Evolutionary conservation across 1,140 invertebrate genomes (phyloP).

Genomic region (Zaprionus lachaisei): DNA sequence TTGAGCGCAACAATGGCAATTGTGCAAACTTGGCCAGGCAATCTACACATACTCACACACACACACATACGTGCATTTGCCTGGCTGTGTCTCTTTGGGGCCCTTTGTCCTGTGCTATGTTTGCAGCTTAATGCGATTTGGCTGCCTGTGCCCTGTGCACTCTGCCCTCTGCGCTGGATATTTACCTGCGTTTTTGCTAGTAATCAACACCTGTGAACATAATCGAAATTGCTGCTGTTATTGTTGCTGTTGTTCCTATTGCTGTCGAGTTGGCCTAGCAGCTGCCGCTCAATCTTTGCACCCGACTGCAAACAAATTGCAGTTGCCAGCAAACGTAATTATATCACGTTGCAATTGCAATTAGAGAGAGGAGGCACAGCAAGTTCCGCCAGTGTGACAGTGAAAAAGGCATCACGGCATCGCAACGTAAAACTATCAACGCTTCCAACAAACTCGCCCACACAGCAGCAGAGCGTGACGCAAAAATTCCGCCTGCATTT

Average conservation of each 20-base stretch:
- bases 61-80: not conserved
- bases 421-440: conserved; percentile 15
- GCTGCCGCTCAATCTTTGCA: conserved; percentile 45
- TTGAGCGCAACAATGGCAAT: conserved; percentile 29
- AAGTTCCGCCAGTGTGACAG: not conserved
- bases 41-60: not conserved
- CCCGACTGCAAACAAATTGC: conserved; percentile 69
- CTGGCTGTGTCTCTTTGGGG: not conserved
- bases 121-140: conserved; percentile 6
- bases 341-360: conserved; percentile 76
- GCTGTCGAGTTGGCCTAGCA: conserved; percentile 3
- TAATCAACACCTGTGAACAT: conserved; percentile 39
- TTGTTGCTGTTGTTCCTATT: not conserved
- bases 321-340: conserved; percentile 67
- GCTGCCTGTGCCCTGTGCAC: not conserved
- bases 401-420: conserved; percentile 8
- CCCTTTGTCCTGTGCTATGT: not conserved
- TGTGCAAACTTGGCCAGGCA: conserved; percentile 8
- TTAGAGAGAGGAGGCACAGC: conserved; percentile 43
- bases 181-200: conserved; percentile 7
- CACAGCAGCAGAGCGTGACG: not conserved
- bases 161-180: not conserved
- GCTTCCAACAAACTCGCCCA: not conserved
- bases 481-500: not conserved
- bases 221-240: conserved; percentile 38